Base-by-base conservation (phyloP, 2,797 vertebrate species). In the Galagoides demidoff region DNA sequence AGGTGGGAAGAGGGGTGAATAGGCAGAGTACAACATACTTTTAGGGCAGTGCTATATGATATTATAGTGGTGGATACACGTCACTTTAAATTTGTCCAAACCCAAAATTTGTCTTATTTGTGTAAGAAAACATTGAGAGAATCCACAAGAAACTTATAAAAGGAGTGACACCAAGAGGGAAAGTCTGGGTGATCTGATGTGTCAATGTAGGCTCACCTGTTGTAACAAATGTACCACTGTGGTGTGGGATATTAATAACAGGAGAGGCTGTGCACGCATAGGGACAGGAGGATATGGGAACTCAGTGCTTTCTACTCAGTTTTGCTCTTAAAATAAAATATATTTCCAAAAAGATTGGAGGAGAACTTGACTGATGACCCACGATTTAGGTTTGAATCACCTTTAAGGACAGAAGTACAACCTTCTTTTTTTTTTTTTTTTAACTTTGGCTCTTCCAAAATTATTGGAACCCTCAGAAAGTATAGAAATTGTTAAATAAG, bases 381-480 rank as follows among this genome's bases (percentile, higher is more conserved):
- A 43, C 52, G 37, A 76, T 59, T 92, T 87, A 92, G 34, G 17
- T 74, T 71, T 95, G 85, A 76, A 76, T 90, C 39, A 87, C 77
- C 81, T 92, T 34, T 13, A 55, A 85, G 88, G 31, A 88, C 27
- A 39, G 17, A 82, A 92, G 43, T 73, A 31, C 34, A 82, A 27
- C 31, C 88, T 29, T 90, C 43, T n/a, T 25, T 57, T 59, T 34
- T 29, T 92, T 73, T n/a, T 23, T 23, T 39, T 45, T 27, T 55
- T 19, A n/a, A 22, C 82, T 90, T 89, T 83, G 22, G 31, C 27
- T 85, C 55, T 85, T 68, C 12, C 73, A 92, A 92, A 90, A 94
- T 82, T 71, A 82, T 22, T 68, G 12, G 27, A 85, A 90, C 63
- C 49, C 63, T 57, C 27, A 45, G 13, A 59, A 94, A 85, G 79